Evolutionary conservation across 2,888 invertebrate genomes (phyloP), one percentile per base, ranked within the genome.

Genomic region (Melinopterus prodromus): DNA sequence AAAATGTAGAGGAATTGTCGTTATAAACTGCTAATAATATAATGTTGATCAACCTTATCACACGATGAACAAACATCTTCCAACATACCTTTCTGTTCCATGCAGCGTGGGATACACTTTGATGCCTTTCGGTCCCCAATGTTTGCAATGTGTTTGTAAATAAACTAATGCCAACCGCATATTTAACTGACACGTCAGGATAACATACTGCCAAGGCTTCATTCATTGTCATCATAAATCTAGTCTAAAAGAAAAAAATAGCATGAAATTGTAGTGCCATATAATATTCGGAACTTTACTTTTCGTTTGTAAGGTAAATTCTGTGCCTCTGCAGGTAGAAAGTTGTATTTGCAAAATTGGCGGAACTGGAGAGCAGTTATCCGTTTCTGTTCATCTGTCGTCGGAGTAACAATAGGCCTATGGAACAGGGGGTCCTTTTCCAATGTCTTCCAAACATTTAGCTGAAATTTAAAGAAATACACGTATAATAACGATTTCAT

Each of bases 371-470:
- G 89, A 38, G 95, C 95, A 0, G 94, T 92, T 78, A 92, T 88
- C 70, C 93, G 91, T 87, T 95, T 95, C 87, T 94, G 93, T 86
- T 97, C 95, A 83, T 96, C 95, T 38, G 94, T 89, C 0, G 93
- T 90, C 0, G 92, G 92, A 0, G 93, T 92, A 15, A 91, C 90
- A 38, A 91, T 89, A 7, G 92, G 90, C 84, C 93, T 93, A 7
- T 94, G 92, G 87, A 96, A 98, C 12, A 96, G 88, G 0, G 96
- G 95, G 87, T 98, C 97, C 78, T 92, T 92, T 86, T 96, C 95
- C 85, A 97, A 87, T 0, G 93, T 92, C 15, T 92, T 91, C 95
- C 95, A 97, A 86, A 97, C 91, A 87, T 93, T 92, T 88, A 95
- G 92, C 96, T 97, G 86, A 7, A 90, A 90, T 82, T 74, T 71